Percentiles rank a stretch among this genome's conserved stretches.
These are phyloP conservation scores for Trypoxylon attenuatum DNA, from an alignment of 2,888 invertebrate species.

Conservation along the genomic window DNA sequence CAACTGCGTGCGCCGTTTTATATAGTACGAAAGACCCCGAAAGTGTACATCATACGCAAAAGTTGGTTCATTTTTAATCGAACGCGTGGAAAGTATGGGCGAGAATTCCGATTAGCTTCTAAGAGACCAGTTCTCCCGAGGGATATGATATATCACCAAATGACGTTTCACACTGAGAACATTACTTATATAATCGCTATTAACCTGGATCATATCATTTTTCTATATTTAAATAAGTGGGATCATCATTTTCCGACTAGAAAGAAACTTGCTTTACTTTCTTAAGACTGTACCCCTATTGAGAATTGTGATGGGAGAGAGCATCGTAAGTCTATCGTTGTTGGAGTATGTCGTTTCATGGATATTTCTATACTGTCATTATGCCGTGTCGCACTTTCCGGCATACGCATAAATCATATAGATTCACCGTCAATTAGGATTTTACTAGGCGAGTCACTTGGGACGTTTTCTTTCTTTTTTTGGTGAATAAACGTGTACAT, in stretches of 20 bases:
- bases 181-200: neutral
- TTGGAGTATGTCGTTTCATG: neutral
- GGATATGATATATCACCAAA: neutral
- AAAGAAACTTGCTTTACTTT: conserved; percentile 6
- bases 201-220: conserved; percentile 16
- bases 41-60: no score
- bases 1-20: no score
- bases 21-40: no score
- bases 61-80: no score
- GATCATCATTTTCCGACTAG: neutral
- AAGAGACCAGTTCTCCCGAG: conserved; percentile 1
- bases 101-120: no score
- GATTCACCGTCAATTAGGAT: conserved; percentile 33
- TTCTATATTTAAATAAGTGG: conserved; percentile 3
- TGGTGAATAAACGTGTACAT: neutral
- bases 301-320: neutral
- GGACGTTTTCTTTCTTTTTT: conserved; percentile 17
- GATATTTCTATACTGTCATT: neutral
- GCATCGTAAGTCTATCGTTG: neutral
- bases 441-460: conserved; percentile 7
- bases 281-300: conserved; percentile 17
- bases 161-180: no score
- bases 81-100: no score
- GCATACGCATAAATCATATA: conserved; percentile 5
- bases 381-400: neutral